Percentiles rank a stretch among this genome's conserved stretches.
Conservation (phyloP, 2,797 vertebrate genomes). For the Acomys russatus region DNA sequence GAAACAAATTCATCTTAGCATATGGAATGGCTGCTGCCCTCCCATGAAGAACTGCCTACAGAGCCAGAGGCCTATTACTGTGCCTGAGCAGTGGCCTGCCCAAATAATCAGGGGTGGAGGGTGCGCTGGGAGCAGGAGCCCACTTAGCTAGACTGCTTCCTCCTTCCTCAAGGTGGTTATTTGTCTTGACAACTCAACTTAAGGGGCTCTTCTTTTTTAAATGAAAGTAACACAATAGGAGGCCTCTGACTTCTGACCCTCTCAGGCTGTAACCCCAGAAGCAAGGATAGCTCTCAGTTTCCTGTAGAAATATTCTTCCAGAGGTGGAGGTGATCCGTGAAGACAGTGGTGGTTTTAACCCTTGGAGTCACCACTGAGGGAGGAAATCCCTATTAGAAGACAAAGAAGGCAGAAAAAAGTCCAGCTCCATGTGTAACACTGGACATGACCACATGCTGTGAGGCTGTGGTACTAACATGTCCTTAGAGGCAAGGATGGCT, state of each 20-base stretch:
- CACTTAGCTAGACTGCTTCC: neutral
- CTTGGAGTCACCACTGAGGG: neutral
- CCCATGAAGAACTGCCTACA: neutral
- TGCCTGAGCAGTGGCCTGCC: neutral
- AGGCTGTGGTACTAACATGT: neutral
- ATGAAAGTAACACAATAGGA: conserved; percentile 2
- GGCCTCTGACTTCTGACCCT: neutral
- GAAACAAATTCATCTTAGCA: neutral
- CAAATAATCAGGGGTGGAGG: neutral
- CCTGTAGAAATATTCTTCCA: neutral
- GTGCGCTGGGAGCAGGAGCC: neutral
- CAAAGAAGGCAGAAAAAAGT: neutral
- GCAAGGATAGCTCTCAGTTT: neutral
- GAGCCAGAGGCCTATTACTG: neutral
- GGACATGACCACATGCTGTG: neutral
- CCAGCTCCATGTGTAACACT: neutral
- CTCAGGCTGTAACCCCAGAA: neutral
- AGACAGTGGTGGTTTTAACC: neutral
- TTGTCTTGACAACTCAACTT: neutral
- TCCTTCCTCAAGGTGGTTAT: neutral
- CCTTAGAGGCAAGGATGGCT: neutral
- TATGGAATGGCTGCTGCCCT: neutral
- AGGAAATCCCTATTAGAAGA: neutral
- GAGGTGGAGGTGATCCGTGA: neutral
- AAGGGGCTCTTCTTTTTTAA: neutral